Conservation (phyloP, 2,113 vertebrate species). For the Sprattus sprattus region DNA sequence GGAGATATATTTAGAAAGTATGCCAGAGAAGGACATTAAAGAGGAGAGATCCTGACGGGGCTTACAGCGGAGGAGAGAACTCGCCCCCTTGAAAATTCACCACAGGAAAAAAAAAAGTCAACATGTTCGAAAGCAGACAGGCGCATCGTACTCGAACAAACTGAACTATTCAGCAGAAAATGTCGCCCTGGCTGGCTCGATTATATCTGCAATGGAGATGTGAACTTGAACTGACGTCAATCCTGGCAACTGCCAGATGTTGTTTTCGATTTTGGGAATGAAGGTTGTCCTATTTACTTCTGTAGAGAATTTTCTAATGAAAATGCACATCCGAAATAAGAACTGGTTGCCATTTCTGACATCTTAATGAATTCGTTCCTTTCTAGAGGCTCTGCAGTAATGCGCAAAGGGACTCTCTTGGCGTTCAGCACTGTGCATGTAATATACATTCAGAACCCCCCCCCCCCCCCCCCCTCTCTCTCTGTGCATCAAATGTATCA, state of each 20-base stretch:
- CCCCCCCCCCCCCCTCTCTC: background rate
- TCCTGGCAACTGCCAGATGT: conserved; percentile 1
- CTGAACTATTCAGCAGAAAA: conserved; percentile 55
- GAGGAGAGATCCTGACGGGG: conserved; percentile 47
- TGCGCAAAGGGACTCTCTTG: background rate
- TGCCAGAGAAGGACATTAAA: conserved; percentile 53
- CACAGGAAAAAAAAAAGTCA: conserved; percentile 16
- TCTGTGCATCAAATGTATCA: background rate
- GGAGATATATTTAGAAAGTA: conserved; percentile 67
- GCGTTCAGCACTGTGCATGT: background rate
- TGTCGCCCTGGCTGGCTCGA: conserved; percentile 49
- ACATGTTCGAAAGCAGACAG: conserved; percentile 32
- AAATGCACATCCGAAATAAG: background rate
- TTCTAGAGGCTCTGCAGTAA: background rate
- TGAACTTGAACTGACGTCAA: conserved; percentile 12
- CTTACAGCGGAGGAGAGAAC: conserved; percentile 42
- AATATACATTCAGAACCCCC: background rate
- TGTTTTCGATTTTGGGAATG: background rate
- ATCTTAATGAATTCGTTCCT: background rate
- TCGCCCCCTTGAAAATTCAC: conserved; percentile 4
- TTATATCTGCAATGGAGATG: conserved; percentile 33
- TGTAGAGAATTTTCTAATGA: background rate
- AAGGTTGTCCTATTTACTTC: background rate
- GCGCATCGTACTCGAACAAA: conserved; percentile 37
- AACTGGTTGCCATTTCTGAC: background rate